These are phyloP conservation scores for Corbicula japonica DNA, from an alignment of 2,888 invertebrate species.

Conservation along the genomic window DNA sequence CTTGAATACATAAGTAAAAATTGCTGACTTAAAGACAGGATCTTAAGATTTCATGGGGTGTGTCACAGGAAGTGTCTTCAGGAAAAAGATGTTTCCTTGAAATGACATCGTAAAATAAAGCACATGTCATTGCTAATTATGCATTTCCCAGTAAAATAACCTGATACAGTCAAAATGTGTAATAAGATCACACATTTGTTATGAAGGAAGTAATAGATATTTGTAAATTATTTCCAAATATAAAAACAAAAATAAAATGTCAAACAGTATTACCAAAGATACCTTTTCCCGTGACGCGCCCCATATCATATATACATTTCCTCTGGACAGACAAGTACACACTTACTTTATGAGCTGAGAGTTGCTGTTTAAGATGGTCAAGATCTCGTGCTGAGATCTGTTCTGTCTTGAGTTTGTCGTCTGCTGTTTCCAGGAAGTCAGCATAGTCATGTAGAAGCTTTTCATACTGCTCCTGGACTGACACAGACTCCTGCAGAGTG, in stretches of 20 bases:
- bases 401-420: constrained; percentile 80
- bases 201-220: neutral
- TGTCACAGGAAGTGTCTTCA: too few species aligned
- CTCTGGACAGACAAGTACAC: neutral
- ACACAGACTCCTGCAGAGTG: constrained; percentile 76
- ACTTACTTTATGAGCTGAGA: constrained; percentile 81
- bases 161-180: too few species aligned
- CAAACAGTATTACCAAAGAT: too few species aligned
- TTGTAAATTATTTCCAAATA: neutral
- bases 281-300: too few species aligned
- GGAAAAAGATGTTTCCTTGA: too few species aligned
- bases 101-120: too few species aligned
- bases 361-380: constrained; percentile 82
- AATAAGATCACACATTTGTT: neutral
- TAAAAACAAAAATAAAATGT: neutral
- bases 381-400: constrained; percentile 78
- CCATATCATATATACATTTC: too few species aligned
- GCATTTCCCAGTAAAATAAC: too few species aligned
- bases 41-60: too few species aligned
- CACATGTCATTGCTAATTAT: too few species aligned
- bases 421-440: constrained; percentile 84
- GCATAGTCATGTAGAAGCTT: constrained; percentile 83
- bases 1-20: too few species aligned
- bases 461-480: constrained; percentile 84
- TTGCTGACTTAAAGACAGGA: too few species aligned